Percentiles rank a stretch among this genome's conserved stretches.
Conservation (phyloP, 1,140 invertebrate species). For the Leptestheria dahalacensis region DNA sequence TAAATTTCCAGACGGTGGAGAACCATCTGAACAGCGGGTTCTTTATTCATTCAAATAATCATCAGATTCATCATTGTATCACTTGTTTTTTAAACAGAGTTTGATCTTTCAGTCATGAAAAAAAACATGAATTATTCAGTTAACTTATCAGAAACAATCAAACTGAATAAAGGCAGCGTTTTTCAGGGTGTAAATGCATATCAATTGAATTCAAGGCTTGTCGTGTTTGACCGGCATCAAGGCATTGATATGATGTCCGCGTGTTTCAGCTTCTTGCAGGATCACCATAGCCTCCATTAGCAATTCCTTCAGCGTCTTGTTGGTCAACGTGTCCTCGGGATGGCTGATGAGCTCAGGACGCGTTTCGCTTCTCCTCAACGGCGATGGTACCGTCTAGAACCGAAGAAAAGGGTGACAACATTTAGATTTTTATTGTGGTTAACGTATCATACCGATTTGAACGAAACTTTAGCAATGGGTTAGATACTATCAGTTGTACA, state of each 20-base stretch:
- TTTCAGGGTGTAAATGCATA: not conserved
- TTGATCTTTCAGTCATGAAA: too few species aligned
- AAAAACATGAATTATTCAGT: not conserved
- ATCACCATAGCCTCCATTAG: conserved; percentile 10
- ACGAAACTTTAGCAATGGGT: too few species aligned
- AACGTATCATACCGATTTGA: not conserved
- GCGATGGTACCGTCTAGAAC: too few species aligned
- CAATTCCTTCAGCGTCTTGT: not conserved
- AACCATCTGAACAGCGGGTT: too few species aligned
- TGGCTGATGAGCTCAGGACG: not conserved
- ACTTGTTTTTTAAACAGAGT: too few species aligned
- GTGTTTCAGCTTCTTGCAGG: conserved; percentile 5
- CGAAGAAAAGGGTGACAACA: too few species aligned
- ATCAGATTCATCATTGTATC: too few species aligned
- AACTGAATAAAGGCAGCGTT: not conserved
- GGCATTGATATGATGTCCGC: not conserved
- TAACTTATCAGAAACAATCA: not conserved
- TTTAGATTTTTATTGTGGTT: not conserved
- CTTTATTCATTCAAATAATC: too few species aligned
- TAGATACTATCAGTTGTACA: too few species aligned
- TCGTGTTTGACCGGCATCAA: too few species aligned
- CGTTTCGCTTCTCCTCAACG: not conserved
- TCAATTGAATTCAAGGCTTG: too few species aligned
- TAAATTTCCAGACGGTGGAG: too few species aligned
- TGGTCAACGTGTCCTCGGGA: not conserved